Conservation (phyloP, 2,113 vertebrate genomes). For the Gallinago media region DNA sequence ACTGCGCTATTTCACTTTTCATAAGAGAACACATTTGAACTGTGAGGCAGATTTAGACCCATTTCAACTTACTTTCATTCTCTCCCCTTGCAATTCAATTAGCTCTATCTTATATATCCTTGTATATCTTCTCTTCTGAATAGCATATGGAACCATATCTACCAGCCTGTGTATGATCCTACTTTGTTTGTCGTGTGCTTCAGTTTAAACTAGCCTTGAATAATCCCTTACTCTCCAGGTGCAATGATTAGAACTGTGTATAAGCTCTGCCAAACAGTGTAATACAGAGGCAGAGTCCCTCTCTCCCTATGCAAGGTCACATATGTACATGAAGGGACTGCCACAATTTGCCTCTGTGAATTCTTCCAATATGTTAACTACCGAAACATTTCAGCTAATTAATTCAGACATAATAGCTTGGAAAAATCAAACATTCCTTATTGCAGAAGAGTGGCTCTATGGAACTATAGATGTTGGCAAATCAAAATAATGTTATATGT, state of each 20-base stretch:
- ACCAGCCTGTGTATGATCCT: background rate
- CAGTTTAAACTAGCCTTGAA: background rate
- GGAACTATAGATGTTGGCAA: background rate
- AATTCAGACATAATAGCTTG: background rate
- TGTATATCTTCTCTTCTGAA: background rate
- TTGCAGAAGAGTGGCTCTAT: background rate
- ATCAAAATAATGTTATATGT: background rate
- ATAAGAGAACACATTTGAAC: background rate
- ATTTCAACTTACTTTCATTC: background rate
- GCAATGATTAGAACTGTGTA: background rate
- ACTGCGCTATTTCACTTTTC: background rate
- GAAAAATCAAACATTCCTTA: conserved; percentile 13
- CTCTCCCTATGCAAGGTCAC: background rate
- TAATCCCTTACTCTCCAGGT: background rate
- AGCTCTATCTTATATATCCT: background rate
- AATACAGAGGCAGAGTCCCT: background rate
- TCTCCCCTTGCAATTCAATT: background rate
- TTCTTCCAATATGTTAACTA: conserved; percentile 17
- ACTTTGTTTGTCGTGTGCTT: background rate
- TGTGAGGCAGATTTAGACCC: background rate
- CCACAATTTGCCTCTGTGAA: background rate
- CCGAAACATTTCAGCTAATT: conserved; percentile 6
- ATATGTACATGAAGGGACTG: background rate
- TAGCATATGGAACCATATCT: background rate
- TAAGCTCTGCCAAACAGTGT: background rate